A percentile compares a stretch with the other conserved stretches of the same genome.
These are phyloP conservation scores for Melinopterus prodromus DNA, from an alignment of 2,888 invertebrate species.

Conservation along the genomic window DNA sequence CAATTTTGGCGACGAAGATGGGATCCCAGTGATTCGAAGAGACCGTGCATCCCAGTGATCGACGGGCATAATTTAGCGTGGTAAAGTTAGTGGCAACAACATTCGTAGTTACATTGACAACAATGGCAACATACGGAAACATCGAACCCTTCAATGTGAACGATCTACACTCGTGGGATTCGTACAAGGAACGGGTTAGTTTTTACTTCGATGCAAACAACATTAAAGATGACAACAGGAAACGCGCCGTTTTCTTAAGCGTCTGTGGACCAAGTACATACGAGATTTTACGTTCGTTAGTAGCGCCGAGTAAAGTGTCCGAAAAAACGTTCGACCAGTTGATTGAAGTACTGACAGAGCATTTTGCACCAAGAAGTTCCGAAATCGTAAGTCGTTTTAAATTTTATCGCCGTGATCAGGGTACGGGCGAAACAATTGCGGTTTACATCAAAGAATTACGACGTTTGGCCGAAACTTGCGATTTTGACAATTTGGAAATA, in stretches of 20 bases:
- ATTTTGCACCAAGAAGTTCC: background rate
- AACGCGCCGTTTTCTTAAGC: slow-evolving; percentile 12
- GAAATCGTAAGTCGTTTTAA: slow-evolving; percentile 7
- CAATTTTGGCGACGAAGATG: background rate
- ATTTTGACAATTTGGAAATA: background rate
- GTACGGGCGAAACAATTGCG: slow-evolving; percentile 8
- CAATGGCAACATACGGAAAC: background rate
- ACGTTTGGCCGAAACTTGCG: slow-evolving; percentile 10
- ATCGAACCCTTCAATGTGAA: background rate
- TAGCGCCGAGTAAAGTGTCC: background rate
- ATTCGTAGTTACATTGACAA: background rate
- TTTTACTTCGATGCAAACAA: slow-evolving; percentile 5
- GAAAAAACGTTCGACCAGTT: background rate
- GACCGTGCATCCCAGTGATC: background rate
- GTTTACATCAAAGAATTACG: slow-evolving; percentile 6
- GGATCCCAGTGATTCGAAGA: background rate
- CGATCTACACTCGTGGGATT: background rate
- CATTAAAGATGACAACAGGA: background rate
- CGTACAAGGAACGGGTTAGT: slow-evolving; percentile 1
- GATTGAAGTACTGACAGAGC: slow-evolving; percentile 5
- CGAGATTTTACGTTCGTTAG: slow-evolving; percentile 6
- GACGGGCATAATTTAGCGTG: background rate
- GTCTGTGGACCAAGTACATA: slow-evolving; percentile 10
- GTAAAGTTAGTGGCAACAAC: background rate
- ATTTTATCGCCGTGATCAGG: slow-evolving; percentile 8